These are phyloP conservation scores for Lepas anatifera DNA, from an alignment of 2,888 invertebrate species.

Conservation along the genomic window DNA sequence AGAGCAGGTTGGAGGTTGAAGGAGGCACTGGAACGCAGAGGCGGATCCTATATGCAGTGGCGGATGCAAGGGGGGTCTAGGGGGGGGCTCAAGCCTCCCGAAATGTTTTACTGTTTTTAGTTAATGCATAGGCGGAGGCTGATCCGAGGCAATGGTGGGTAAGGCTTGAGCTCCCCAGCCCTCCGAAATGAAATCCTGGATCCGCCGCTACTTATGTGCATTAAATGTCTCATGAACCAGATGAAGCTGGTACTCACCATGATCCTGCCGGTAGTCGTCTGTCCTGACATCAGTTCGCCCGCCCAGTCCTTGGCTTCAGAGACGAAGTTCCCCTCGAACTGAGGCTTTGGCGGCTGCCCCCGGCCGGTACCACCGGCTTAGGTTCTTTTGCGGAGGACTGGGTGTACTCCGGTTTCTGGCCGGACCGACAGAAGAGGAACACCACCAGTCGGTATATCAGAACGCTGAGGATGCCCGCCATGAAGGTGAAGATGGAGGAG, in stretches of 20 bases:
- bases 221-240: too few relatives aligned
- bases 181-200: too few relatives aligned
- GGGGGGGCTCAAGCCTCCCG: too few relatives aligned
- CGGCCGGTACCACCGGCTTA: background rate
- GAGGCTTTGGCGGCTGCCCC: constrained; percentile 44
- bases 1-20: too few relatives aligned
- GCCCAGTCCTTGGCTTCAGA: constrained; percentile 99
- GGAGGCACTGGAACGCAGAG: too few relatives aligned
- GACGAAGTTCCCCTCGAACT: constrained; percentile 99
- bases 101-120: too few relatives aligned
- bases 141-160: too few relatives aligned
- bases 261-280: constrained; percentile 98
- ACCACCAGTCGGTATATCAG: constrained; percentile 86
- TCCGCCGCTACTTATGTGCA: too few relatives aligned
- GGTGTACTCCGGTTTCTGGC: constrained; percentile 64
- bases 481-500: constrained; percentile 92
- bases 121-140: too few relatives aligned
- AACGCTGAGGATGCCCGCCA: constrained; percentile 84
- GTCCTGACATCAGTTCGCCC: constrained; percentile 99
- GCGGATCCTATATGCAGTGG: too few relatives aligned
- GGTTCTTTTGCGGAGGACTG: constrained; percentile 36
- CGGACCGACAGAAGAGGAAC: constrained; percentile 64
- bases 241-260: constrained; percentile 80
- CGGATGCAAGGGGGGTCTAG: too few relatives aligned
- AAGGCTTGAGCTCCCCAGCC: too few relatives aligned